Evolutionary conservation across 2,113 vertebrate genomes (phyloP).

Genomic region (Mormyrus iriodes): DNA sequence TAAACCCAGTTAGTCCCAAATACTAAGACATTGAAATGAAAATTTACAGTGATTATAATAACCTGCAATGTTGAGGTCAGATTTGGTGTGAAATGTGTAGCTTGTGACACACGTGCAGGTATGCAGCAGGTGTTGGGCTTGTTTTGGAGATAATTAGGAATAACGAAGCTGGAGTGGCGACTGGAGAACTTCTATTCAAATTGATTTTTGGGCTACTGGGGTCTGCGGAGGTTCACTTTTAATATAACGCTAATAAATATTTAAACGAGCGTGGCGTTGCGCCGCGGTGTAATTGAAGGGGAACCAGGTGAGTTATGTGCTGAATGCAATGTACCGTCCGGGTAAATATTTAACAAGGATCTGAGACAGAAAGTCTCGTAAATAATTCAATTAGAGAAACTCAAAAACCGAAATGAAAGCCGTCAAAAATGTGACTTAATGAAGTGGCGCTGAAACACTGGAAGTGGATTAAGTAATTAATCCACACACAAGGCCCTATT

Average conservation of each 20-base stretch:
- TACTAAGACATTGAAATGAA: background rate
- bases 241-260: background rate
- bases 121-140: background rate
- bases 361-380: background rate
- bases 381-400: background rate
- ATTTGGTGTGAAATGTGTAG: background rate
- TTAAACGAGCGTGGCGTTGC: background rate
- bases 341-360: slow-evolving; percentile 17
- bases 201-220: background rate
- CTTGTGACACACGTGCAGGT: background rate
- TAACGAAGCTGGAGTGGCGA: background rate
- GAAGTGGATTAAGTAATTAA: slow-evolving; percentile 12
- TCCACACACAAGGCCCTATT: background rate
- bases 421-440: slow-evolving; percentile 15
- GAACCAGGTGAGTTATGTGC: background rate
- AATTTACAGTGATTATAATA: background rate
- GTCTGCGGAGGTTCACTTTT: background rate
- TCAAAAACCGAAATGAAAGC: slow-evolving; percentile 14
- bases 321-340: background rate
- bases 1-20: background rate
- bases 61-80: background rate
- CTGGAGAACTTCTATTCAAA: background rate
- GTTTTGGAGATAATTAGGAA: background rate
- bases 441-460: background rate
- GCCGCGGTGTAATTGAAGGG: background rate